Conservation (phyloP, 2,113 vertebrate species). For the Pedionomus torquatus region DNA sequence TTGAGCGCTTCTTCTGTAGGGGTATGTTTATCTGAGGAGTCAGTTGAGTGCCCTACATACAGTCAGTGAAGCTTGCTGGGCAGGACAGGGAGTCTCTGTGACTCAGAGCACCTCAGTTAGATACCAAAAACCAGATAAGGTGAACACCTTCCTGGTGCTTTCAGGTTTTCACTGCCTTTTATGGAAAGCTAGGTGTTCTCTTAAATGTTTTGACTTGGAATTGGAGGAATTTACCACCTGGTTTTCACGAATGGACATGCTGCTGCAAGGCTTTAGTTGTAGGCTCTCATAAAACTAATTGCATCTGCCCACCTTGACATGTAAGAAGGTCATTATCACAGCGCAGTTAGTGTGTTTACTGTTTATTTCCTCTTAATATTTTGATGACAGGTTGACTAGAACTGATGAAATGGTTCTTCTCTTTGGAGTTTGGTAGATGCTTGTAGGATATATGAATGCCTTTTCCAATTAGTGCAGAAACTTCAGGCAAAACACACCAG, state of each 20-base stretch:
- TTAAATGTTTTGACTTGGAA: neutral
- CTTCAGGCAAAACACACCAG: neutral
- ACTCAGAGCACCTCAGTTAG: neutral
- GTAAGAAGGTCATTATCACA: neutral
- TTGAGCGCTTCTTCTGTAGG: neutral
- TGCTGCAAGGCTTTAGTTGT: neutral
- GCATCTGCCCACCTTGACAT: neutral
- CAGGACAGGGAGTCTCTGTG: rapidly evolving
- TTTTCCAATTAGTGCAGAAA: neutral
- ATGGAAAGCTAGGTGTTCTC: neutral
- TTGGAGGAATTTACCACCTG: neutral
- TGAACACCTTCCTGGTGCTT: neutral
- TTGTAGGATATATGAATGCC: neutral
- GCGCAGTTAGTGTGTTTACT: neutral
- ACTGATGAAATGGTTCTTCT: neutral
- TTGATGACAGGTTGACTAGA: neutral
- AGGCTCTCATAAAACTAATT: neutral
- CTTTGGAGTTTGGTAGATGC: neutral
- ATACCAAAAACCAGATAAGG: neutral
- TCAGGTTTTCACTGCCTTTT: neutral
- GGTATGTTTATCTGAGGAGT: neutral
- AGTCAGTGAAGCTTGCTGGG: neutral
- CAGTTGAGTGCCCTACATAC: rapidly evolving
- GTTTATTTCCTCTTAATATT: neutral
- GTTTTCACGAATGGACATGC: neutral